Percentiles rank a stretch among this genome's conserved stretches.
Evolutionary conservation across 2,797 vertebrate genomes (phyloP).

Genomic region (Clarias fuscus): DNA sequence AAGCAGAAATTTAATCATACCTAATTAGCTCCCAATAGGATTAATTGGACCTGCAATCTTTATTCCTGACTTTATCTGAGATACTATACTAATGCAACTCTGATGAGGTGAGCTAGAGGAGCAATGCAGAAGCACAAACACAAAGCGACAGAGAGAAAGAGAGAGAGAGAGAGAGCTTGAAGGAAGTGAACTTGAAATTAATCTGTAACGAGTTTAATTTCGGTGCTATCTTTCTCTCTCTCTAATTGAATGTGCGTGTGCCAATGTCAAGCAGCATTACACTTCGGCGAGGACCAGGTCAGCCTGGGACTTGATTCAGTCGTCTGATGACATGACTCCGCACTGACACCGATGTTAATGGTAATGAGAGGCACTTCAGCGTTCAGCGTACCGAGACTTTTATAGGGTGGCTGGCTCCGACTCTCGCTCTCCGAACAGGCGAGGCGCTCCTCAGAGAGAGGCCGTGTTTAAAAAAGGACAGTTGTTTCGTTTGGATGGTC

Average conservation of each 20-base stretch:
- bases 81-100: slow-evolving; percentile 75
- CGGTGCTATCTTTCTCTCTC: slow-evolving; percentile 66
- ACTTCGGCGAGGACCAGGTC: slow-evolving; percentile 64
- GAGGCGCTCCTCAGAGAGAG: slow-evolving; percentile 60
- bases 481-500: slow-evolving; percentile 70
- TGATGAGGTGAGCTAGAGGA: slow-evolving; percentile 61
- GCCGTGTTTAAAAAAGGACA: slow-evolving; percentile 52
- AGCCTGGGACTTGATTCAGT: slow-evolving; percentile 65
- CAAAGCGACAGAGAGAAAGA: background rate
- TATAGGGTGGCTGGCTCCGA: slow-evolving; percentile 49
- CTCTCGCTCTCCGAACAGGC: slow-evolving; percentile 47
- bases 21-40: slow-evolving; percentile 84
- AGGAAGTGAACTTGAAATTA: slow-evolving; percentile 75
- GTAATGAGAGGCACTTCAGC: slow-evolving; percentile 34
- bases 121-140: background rate
- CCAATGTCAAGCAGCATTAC: slow-evolving; percentile 57
- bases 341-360: slow-evolving; percentile 58
- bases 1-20: slow-evolving; percentile 84
- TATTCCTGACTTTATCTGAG: slow-evolving; percentile 83
- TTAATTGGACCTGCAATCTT: slow-evolving; percentile 80
- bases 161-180: slow-evolving; percentile 55
- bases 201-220: slow-evolving; percentile 72
- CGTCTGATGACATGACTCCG: slow-evolving; percentile 60
- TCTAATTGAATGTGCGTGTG: slow-evolving; percentile 68
- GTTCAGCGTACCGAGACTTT: slow-evolving; percentile 35